Evolutionary conservation across 1,140 invertebrate genomes (phyloP), one percentile per base, ranked within the genome.

Genomic region (Pygmarrhopalites habei): DNA sequence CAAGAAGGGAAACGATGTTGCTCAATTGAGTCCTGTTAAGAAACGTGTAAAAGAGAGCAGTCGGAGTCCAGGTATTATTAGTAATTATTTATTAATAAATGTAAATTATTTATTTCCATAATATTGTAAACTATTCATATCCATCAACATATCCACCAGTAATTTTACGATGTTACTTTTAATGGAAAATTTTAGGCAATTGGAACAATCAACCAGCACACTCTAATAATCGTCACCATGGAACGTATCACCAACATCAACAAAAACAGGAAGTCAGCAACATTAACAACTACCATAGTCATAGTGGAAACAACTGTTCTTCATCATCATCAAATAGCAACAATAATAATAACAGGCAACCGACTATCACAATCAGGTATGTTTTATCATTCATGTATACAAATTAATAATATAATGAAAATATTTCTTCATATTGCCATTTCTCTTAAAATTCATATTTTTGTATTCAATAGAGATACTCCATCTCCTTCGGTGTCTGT

Each of bases 41-140:
- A 98, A 98, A 76, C 81, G 94, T n/a, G 93, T 96, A 7, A 97
- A 97, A 74, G 95, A 97, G 74, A 92, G 89, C 70, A 94, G 92
- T 23, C 92, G 92, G 29, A 5, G 15, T 15, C 92, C 93, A 30
- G n/a, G n/a, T n/a, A n/a, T n/a, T n/a, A n/a, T n/a, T n/a, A n/a
- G n/a, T n/a, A n/a, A n/a, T n/a, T n/a, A n/a, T n/a, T n/a, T n/a
- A n/a, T n/a, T n/a, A n/a, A n/a, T n/a, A n/a, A n/a, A n/a, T n/a
- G n/a, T n/a, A n/a, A n/a, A n/a, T n/a, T n/a, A n/a, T n/a, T n/a
- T n/a, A n/a, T n/a, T n/a, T n/a, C n/a, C n/a, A n/a, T 51, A 10
- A 21, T 23, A 29, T 44, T 39, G 23, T 53, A 47, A 25, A 25
- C 19, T 29, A 32, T 30, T 43, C 30, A 44, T 43, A 26, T 56